Percentiles rank a stretch among this genome's conserved stretches.
phyloP scores from a whole-genome alignment of 1,140 invertebrate species.

The Pectinophora gossypiella region DNA sequence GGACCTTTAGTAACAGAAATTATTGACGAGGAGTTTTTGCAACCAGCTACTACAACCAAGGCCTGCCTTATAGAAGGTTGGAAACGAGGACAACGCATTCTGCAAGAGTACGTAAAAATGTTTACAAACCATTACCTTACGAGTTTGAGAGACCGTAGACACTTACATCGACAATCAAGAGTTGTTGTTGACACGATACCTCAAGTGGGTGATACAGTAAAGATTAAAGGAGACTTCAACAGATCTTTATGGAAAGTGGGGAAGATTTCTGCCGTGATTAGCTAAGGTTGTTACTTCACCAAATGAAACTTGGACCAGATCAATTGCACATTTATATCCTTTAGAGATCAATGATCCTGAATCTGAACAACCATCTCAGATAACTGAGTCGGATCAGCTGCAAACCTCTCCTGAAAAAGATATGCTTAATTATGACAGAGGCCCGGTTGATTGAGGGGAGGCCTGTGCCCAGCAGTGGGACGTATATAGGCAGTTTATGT shows the following conservation, averaged over 20 bases:
- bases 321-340: conserved; percentile 6
- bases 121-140: conserved; percentile 6
- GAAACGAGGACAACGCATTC: conserved; percentile 3
- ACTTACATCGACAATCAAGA: neutral
- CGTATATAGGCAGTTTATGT: too few species aligned
- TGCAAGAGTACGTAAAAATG: conserved; percentile 9
- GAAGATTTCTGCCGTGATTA: conserved; percentile 3
- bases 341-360: neutral
- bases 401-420: too few species aligned
- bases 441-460: too few species aligned
- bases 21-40: neutral
- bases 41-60: neutral
- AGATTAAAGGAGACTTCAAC: too few species aligned
- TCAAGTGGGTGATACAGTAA: conserved; percentile 4
- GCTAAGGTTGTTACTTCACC: conserved; percentile 5
- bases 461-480: too few species aligned
- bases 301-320: neutral
- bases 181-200: neutral
- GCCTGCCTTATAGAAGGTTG: conserved; percentile 3
- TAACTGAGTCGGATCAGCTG: too few species aligned
- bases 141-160: conserved; percentile 1
- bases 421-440: too few species aligned
- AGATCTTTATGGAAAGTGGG: conserved; percentile 9
- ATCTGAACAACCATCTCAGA: too few species aligned
- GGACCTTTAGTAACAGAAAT: neutral